Evolutionary conservation across 1,140 invertebrate genomes (phyloP).

Genomic region (Augochlora pura): DNA sequence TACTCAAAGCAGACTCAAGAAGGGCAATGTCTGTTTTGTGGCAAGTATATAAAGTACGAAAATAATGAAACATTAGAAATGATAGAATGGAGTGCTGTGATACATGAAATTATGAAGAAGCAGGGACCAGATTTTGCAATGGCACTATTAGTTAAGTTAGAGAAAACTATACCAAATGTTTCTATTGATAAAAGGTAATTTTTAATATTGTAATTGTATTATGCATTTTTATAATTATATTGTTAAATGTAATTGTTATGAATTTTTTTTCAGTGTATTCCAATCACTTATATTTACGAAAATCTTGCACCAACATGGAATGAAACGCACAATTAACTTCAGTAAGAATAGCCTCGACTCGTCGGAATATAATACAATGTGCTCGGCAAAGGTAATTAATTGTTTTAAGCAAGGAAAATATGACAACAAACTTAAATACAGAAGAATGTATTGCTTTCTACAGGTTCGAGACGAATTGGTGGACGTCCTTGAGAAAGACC

Average conservation of each 20-base stretch:
- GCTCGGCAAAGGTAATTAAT: slow-evolving; percentile 70
- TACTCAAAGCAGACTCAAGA: slow-evolving; percentile 63
- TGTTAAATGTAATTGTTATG: background rate
- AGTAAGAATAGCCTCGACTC: slow-evolving; percentile 54
- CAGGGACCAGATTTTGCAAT: slow-evolving; percentile 68
- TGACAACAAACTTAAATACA: background rate
- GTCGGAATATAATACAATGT: slow-evolving; percentile 70
- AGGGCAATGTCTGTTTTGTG: slow-evolving; percentile 71
- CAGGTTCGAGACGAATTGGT: slow-evolving; percentile 68
- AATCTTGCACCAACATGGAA: slow-evolving; percentile 72
- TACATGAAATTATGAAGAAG: slow-evolving; percentile 67
- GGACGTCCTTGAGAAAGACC: slow-evolving; percentile 67
- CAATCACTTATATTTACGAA: slow-evolving; percentile 76
- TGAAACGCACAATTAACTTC: slow-evolving; percentile 70
- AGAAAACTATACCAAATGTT: slow-evolving; percentile 64
- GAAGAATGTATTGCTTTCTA: background rate
- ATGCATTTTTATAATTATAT: background rate
- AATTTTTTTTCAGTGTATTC: slow-evolving; percentile 73
- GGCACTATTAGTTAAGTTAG: slow-evolving; percentile 68
- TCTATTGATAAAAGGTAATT: slow-evolving; percentile 70
- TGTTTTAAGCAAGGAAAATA: background rate
- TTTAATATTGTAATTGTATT: background rate
- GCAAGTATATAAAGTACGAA: slow-evolving; percentile 43
- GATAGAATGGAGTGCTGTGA: slow-evolving; percentile 72
- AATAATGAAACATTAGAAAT: slow-evolving; percentile 38